Conservation (phyloP, 2,113 vertebrate genomes). For the Notiomystis cincta region DNA sequence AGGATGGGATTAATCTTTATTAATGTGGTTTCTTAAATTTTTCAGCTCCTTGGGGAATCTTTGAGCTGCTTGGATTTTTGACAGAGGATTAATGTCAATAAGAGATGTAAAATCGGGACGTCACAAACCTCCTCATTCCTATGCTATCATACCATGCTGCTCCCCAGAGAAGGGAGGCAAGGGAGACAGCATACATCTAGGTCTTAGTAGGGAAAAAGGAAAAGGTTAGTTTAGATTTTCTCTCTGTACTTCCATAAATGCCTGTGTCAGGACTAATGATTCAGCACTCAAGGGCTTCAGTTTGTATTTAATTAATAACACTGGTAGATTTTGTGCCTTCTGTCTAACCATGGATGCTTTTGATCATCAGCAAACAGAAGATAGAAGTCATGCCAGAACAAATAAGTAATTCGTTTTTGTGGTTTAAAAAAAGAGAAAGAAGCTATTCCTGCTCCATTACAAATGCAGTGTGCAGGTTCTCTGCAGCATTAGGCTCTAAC, state of each 20-base stretch:
- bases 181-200: not conserved
- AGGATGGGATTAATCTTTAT: slow-evolving; percentile 30
- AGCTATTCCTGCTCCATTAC: not conserved
- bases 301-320: not conserved
- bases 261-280: not conserved
- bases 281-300: not conserved
- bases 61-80: slow-evolving; percentile 37
- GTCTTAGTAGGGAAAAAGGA: not conserved
- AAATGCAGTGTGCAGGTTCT: not conserved
- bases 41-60: slow-evolving; percentile 23
- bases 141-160: not conserved
- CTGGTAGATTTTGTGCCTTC: not conserved
- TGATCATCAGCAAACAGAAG: not conserved
- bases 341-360: not conserved
- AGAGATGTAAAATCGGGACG: not conserved
- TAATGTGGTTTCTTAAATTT: not conserved
- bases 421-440: not conserved
- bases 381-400: not conserved
- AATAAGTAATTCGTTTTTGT: not conserved
- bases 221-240: slow-evolving; percentile 1
- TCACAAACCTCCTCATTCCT: not conserved
- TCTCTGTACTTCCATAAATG: not conserved
- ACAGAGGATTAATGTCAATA: slow-evolving; percentile 34
- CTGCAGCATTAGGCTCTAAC: not conserved
- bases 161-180: not conserved